Percentiles rank a stretch among this genome's conserved stretches.
These are phyloP conservation scores for Meiosimyza platycephala DNA, from an alignment of 2,888 invertebrate genomes.

Conservation along the genomic window DNA sequence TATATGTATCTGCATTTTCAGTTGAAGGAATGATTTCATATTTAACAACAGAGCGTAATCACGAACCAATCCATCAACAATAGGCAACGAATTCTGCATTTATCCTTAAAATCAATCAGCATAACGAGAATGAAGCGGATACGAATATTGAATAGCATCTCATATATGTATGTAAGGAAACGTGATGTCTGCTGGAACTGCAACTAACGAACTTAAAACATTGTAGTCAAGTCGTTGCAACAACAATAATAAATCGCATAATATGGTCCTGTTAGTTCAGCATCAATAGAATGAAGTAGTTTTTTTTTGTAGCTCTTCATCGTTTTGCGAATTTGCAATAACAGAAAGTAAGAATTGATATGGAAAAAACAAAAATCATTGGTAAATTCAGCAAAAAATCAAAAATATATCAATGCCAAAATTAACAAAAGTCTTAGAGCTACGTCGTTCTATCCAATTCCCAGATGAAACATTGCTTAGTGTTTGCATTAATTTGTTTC, in stretches of 20 bases:
- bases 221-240: background rate
- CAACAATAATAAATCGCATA: constrained; percentile 37
- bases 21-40: constrained; percentile 10
- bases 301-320: too few relatives aligned
- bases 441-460: too few relatives aligned
- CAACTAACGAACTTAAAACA: constrained; percentile 21
- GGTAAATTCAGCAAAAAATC: too few relatives aligned
- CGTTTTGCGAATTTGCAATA: too few relatives aligned
- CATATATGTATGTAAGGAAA: background rate
- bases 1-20: background rate
- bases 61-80: background rate
- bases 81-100: constrained; percentile 1
- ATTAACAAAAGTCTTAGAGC: too few relatives aligned
- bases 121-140: constrained; percentile 7
- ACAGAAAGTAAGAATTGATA: too few relatives aligned
- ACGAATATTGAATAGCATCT: background rate
- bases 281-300: too few relatives aligned
- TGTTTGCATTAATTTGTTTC: too few relatives aligned
- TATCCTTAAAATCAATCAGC: background rate
- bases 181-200: constrained; percentile 16
- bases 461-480: too few relatives aligned
- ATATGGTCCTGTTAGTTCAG: background rate
- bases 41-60: constrained; percentile 2
- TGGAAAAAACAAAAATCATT: too few relatives aligned
- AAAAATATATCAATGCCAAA: too few relatives aligned